A percentile compares a stretch with the other conserved stretches of the same genome.
Evolutionary conservation across 2,888 invertebrate species (phyloP).

Genomic region (Caenorhabditis afra): DNA sequence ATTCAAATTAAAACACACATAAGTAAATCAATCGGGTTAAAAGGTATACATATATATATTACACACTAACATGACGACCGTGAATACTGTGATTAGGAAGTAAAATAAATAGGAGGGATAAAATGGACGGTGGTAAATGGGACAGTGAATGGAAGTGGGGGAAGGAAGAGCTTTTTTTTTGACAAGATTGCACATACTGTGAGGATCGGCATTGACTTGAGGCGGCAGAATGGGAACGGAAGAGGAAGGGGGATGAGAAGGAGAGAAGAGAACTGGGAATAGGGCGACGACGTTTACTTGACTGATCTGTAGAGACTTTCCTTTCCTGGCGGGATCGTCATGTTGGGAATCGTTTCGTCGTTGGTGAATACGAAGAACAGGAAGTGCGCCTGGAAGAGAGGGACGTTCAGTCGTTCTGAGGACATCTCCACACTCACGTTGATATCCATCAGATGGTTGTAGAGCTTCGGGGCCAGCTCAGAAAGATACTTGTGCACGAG

Average conservation of each 20-base stretch:
- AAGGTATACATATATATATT: conserved; percentile 11
- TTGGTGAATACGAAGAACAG: conserved; percentile 46
- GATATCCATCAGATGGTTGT: conserved; percentile 12
- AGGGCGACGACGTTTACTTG: neutral
- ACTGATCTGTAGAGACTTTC: conserved; percentile 5
- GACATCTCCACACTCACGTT: conserved; percentile 11
- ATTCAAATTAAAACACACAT: conserved; percentile 51
- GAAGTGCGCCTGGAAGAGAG: conserved; percentile 26
- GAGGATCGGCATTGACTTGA: conserved; percentile 50
- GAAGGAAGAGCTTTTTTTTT: conserved; percentile 5
- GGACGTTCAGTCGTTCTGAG: neutral
- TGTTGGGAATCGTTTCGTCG: conserved; percentile 31
- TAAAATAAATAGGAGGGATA: conserved; percentile 11
- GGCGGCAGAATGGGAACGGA: conserved; percentile 22
- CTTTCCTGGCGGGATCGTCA: conserved; percentile 18
- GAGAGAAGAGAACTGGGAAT: neutral
- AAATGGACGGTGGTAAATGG: neutral
- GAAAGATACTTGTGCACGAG: conserved; percentile 35
- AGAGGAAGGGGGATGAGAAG: neutral
- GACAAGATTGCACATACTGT: conserved; percentile 56
- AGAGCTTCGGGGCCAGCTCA: conserved; percentile 24
- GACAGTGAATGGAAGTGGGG: neutral
- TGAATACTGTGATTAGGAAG: neutral
- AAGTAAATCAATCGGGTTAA: conserved; percentile 40
- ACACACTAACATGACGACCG: neutral